Evolutionary conservation across 1,140 invertebrate species (phyloP).

Genomic region (Ooceraea biroi): DNA sequence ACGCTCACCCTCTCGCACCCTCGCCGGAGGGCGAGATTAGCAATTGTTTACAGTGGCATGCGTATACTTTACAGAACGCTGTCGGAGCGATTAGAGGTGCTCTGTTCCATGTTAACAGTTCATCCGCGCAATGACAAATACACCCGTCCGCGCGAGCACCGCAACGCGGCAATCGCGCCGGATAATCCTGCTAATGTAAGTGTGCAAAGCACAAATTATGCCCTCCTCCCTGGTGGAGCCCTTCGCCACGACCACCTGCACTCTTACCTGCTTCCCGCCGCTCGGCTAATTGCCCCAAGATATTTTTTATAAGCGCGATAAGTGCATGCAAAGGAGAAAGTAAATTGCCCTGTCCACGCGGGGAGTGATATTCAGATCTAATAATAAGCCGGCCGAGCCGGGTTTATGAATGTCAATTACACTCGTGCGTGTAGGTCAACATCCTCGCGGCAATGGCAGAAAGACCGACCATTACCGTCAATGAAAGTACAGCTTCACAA

Average conservation of each 20-base stretch:
- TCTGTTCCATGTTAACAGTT: background rate
- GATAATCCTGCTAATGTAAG: slow-evolving; percentile 51
- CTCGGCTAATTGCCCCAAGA: slow-evolving; percentile 31
- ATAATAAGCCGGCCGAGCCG: background rate
- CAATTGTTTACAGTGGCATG: slow-evolving; percentile 32
- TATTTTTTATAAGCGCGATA: slow-evolving; percentile 30
- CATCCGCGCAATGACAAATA: slow-evolving; percentile 33
- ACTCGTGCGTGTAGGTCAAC: background rate
- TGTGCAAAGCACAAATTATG: slow-evolving; percentile 34
- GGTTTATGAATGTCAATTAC: slow-evolving; percentile 48
- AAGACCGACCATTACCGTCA: slow-evolving; percentile 8
- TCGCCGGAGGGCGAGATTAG: slow-evolving; percentile 25
- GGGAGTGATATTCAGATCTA: background rate
- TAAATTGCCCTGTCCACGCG: slow-evolving; percentile 1
- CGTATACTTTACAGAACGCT: slow-evolving; percentile 32
- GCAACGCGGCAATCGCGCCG: slow-evolving; percentile 1
- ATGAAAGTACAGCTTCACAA: slow-evolving; percentile 34
- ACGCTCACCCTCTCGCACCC: background rate
- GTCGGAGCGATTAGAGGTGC: slow-evolving; percentile 34
- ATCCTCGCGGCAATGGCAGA: background rate
- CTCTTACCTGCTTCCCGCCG: background rate
- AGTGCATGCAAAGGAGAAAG: slow-evolving; percentile 21
- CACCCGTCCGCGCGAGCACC: background rate
- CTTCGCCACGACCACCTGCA: background rate
- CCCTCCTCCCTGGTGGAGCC: slow-evolving; percentile 7